phyloP scores from a whole-genome alignment of 2,888 invertebrate genomes.

The Zootermopsis nevadensis region DNA sequence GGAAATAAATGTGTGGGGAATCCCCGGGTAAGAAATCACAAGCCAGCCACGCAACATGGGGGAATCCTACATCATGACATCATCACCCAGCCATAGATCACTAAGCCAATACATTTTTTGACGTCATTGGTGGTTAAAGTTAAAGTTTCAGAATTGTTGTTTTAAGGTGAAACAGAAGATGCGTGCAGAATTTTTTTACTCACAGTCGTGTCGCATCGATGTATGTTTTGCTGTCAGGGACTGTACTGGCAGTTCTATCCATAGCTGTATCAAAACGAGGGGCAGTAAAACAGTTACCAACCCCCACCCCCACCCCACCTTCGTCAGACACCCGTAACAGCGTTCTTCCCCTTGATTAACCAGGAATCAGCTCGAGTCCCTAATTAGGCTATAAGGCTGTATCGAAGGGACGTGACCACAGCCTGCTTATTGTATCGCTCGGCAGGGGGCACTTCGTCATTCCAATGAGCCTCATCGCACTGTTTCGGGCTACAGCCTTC shows the following conservation, averaged over 20 bases:
- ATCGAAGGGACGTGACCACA: neutral
- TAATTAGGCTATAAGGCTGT: constrained; percentile 18
- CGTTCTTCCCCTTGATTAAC: constrained; percentile 20
- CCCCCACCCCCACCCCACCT: neutral
- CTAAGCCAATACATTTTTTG: too few relatives aligned
- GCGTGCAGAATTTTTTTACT: neutral
- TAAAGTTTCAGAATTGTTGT: too few relatives aligned
- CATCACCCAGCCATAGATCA: too few relatives aligned
- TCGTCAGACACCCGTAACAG: neutral
- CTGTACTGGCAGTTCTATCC: constrained; percentile 12
- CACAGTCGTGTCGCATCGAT: neutral
- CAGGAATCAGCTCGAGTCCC: neutral
- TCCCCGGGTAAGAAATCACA: too few relatives aligned
- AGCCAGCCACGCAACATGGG: too few relatives aligned
- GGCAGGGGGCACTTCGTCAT: neutral
- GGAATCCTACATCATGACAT: too few relatives aligned
- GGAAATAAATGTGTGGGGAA: too few relatives aligned
- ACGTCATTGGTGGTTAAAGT: too few relatives aligned
- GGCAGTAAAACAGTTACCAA: neutral
- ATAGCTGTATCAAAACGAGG: constrained; percentile 18
- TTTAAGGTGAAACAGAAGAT: too few relatives aligned
- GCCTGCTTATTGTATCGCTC: neutral
- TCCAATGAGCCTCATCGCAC: too few relatives aligned
- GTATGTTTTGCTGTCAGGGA: neutral
- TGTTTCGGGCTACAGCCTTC: too few relatives aligned